A percentile compares a stretch with the other conserved stretches of the same genome.
phyloP scores from a whole-genome alignment of 2,888 invertebrate species.

The Sylvicola fuscatus region DNA sequence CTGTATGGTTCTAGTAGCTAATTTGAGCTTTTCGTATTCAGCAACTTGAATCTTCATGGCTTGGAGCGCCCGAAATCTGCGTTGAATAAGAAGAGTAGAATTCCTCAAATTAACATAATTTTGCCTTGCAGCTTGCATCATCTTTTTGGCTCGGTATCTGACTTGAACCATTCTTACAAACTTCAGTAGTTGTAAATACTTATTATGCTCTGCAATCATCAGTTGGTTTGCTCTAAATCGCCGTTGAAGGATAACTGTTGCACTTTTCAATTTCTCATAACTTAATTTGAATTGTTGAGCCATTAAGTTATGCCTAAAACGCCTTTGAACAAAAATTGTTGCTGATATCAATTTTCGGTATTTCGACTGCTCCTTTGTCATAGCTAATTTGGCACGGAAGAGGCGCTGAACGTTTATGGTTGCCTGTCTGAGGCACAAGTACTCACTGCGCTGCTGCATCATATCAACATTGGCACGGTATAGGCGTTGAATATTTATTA shows the following conservation, averaged over 20 bases:
- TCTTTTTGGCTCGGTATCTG: conserved; percentile 21
- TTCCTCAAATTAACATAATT: not conserved
- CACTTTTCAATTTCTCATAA: conserved; percentile 16
- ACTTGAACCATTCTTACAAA: conserved; percentile 18
- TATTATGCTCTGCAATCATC: not conserved
- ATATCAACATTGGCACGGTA: conserved; percentile 22
- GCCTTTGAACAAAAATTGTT: conserved; percentile 19
- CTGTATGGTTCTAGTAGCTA: conserved; percentile 20
- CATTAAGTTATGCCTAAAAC: conserved; percentile 19
- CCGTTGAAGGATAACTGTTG: conserved; percentile 19
- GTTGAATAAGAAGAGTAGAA: not conserved
- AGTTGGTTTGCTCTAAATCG: conserved; percentile 18
- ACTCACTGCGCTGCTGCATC: conserved; percentile 17
- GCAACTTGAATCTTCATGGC: conserved; percentile 6
- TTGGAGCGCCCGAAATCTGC: conserved; percentile 11
- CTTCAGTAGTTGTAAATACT: conserved; percentile 11
- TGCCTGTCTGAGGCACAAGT: conserved; percentile 14
- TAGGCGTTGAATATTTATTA: conserved; percentile 20
- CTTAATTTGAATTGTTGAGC: conserved; percentile 14
- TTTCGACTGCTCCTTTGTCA: conserved; percentile 3
- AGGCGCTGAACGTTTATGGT: conserved; percentile 20
- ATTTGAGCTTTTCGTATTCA: conserved; percentile 6
- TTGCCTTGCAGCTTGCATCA: not conserved
- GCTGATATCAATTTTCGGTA: conserved; percentile 11
- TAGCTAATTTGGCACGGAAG: conserved; percentile 17